phyloP scores from a whole-genome alignment of 2,888 invertebrate genomes.

The Cancer borealis region DNA sequence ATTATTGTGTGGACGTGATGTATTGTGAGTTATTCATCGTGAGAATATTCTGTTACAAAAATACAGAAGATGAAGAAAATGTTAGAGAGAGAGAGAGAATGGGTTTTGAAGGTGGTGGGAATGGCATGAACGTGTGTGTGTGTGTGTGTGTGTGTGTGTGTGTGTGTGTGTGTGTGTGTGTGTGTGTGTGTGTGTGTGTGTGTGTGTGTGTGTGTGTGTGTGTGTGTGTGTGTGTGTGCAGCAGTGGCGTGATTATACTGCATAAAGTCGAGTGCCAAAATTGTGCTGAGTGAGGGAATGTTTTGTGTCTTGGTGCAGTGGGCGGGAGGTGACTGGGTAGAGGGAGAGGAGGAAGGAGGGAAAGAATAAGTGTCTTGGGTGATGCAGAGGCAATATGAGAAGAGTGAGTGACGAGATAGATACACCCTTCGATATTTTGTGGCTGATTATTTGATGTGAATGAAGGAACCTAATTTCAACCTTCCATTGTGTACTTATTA shows the following conservation, averaged over 20 bases:
- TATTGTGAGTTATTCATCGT: background rate
- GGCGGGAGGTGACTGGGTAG: background rate
- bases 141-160: background rate
- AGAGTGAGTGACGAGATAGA: background rate
- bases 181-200: background rate
- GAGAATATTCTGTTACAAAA: background rate
- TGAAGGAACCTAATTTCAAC: too few species aligned
- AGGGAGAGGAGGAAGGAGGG: background rate
- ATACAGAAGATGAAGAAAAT: background rate
- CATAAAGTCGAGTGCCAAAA: background rate
- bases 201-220: slow-evolving; percentile 20
- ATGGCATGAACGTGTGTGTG: background rate
- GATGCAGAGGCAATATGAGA: background rate
- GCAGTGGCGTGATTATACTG: background rate
- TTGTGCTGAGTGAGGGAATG: background rate
- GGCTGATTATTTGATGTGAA: background rate
- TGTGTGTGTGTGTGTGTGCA: background rate
- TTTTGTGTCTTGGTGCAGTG: background rate
- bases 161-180: slow-evolving; percentile 20
- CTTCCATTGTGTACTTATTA: background rate
- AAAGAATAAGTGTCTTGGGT: background rate
- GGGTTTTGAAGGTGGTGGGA: too few species aligned
- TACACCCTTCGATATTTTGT: background rate
- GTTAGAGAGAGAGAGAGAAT: background rate
- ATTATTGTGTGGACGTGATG: background rate